Base-by-base conservation (phyloP, 2,113 vertebrate genomes). In the Microcebus murinus region DNA sequence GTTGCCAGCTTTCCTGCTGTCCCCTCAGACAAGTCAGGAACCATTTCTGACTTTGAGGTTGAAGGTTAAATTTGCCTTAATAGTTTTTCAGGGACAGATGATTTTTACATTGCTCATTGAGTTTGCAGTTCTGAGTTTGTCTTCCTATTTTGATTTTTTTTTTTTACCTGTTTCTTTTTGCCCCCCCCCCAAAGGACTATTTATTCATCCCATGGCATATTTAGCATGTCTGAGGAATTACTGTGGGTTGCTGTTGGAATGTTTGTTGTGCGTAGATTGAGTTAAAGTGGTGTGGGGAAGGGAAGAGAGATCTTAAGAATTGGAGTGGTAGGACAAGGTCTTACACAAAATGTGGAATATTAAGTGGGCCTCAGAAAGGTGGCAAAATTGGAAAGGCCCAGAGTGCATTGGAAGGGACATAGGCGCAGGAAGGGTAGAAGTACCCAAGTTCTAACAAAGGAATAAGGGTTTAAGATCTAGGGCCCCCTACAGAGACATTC, bases 31-130 rank as follows among this genome's bases (percentile, higher is more conserved):
- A 39, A 57, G 34, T 81, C 48, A 82, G 31, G 27, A 25, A 65
- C 29, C 14, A 29, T 77, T 4, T 45, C 45, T 45, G 45, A 45
- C 6, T 73, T 70, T 55, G 84, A 81, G 48, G 67, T 23, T 18
- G 12, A 63, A 73, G 21, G 21, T 77, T 68, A 57, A 85, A 88
- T 94, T 57, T 82, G 7, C 17, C 39, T 57, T 59, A 76, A 34
- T 68, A 27, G 52, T 76, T 83, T 93, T 87, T 94, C 57, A 90
- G 48, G 34, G 48, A 92, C 74, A 85, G 7, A 27, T 57, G 17
- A 52, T 89, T 91, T 96, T 90, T 34, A 84, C 13, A 11, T 90
- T 55, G 36, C 34, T 92, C 45, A n/a, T 39, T 89, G 71, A 61
- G 25, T 71, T 82, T 88, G 59, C 23, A 73, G 29, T 34, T 74